Conservation (phyloP, 64 coral and sea anemone species). For the Montipora capricornis region DNA sequence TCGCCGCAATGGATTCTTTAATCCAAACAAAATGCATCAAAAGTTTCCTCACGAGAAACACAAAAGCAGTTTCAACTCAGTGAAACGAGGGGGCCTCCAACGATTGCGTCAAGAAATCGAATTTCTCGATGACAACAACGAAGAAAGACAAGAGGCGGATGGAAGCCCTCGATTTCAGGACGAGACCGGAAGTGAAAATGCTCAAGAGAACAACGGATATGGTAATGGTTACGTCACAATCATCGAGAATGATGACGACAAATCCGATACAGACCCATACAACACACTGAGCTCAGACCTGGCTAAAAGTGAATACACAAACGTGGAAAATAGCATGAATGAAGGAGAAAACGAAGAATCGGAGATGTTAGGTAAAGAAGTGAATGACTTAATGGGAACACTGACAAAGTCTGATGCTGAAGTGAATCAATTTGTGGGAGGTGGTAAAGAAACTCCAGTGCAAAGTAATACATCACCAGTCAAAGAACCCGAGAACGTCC, state of each 20-base stretch:
- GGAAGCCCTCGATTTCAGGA: conserved; percentile 27
- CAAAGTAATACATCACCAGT: neutral
- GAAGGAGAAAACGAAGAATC: conserved; percentile 47
- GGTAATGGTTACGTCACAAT: conserved; percentile 25
- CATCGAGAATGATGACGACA: conserved; percentile 31
- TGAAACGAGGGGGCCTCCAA: neutral
- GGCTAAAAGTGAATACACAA: conserved; percentile 40
- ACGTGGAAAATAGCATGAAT: conserved; percentile 21
- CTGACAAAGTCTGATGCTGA: conserved; percentile 23
- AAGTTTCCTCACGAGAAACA: neutral
- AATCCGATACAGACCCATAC: conserved; percentile 26
- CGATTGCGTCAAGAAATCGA: conserved; percentile 43
- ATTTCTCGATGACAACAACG: conserved; percentile 15
- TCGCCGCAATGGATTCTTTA: neutral
- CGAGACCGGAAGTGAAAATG: neutral
- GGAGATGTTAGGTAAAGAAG: conserved; percentile 4
- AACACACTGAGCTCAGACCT: conserved; percentile 2
- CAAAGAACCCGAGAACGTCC: neutral
- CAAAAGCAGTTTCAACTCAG: neutral
- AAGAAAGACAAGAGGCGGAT: neutral
- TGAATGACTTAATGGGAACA: conserved; percentile 7
- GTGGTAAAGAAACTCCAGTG: neutral
- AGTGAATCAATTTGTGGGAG: neutral
- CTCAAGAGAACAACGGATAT: neutral
- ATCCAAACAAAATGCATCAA: neutral